Evolutionary conservation across 2,113 vertebrate species (phyloP).

Genomic region (Nestor notabilis): DNA sequence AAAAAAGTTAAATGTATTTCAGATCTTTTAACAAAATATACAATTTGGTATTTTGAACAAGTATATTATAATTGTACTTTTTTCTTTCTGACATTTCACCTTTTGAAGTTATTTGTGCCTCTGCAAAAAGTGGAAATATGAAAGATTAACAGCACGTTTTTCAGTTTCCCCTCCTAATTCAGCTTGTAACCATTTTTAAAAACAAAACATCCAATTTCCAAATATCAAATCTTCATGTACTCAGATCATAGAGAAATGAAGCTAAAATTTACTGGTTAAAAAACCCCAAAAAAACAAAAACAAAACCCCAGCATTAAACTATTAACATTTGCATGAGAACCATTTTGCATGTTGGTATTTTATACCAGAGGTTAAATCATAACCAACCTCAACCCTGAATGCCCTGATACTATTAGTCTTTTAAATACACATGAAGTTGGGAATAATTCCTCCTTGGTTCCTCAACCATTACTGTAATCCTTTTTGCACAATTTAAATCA

Average conservation of each 20-base stretch:
- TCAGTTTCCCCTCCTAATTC: not conserved
- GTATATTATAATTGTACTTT: not conserved
- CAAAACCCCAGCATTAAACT: fast-evolving
- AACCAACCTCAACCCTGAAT: not conserved
- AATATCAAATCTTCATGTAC: not conserved
- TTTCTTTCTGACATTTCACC: not conserved
- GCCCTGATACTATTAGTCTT: not conserved
- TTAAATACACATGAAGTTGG: not conserved
- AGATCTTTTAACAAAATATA: not conserved
- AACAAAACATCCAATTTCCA: not conserved
- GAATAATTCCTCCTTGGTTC: not conserved
- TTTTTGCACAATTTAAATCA: not conserved
- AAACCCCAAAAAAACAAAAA: not conserved
- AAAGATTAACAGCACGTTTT: not conserved
- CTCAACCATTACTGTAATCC: not conserved
- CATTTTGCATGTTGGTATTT: not conserved
- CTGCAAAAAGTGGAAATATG: not conserved
- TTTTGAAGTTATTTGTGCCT: not conserved
- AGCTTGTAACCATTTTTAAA: not conserved
- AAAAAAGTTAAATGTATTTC: not conserved
- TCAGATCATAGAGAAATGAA: not conserved
- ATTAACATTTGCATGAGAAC: not conserved
- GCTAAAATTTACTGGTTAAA: not conserved
- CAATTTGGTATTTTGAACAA: not conserved
- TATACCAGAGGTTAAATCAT: not conserved